These are phyloP conservation scores for Graphium colonna DNA, from an alignment of 2,888 invertebrate genomes.

Conservation along the genomic window DNA sequence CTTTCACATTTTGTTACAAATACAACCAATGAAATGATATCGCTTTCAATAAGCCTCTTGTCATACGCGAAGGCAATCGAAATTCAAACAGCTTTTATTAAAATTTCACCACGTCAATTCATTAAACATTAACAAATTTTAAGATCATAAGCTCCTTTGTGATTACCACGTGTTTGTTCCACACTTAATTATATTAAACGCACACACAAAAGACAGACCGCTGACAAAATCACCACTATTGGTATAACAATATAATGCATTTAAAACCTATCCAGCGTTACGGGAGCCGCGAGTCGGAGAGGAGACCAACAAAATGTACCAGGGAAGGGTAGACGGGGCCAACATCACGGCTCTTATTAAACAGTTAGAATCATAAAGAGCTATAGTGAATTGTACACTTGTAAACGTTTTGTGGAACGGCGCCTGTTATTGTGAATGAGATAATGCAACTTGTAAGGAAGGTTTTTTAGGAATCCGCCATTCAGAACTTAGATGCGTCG, in stretches of 20 bases:
- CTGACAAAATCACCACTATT: conserved; percentile 73
- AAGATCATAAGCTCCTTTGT: conserved; percentile 33
- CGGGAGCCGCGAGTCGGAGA: conserved; percentile 41
- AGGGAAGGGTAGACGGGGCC: conserved; percentile 39
- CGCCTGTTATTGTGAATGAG: conserved; percentile 74
- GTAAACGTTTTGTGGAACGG: conserved; percentile 74
- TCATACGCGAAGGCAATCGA: neutral
- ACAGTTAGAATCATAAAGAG: conserved; percentile 70
- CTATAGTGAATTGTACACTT: conserved; percentile 78
- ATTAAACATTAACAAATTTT: conserved; percentile 17
- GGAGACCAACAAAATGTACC: conserved; percentile 32
- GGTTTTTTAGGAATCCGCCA: conserved; percentile 76
- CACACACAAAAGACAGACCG: conserved; percentile 63
- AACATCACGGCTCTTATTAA: conserved; percentile 56
- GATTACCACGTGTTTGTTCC: conserved; percentile 44
- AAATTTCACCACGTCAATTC: conserved; percentile 16
- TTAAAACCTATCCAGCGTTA: conserved; percentile 65
- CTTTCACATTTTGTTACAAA: no score
- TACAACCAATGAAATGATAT: neutral
- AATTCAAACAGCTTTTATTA: neutral
- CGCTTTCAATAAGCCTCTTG: no score
- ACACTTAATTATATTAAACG: conserved; percentile 71
- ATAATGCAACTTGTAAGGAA: conserved; percentile 78
- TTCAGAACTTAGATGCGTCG: conserved; percentile 70
- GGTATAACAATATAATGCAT: conserved; percentile 75